Base-by-base conservation (phyloP, 1,140 invertebrate species). In the Reticulitermes speratus region DNA sequence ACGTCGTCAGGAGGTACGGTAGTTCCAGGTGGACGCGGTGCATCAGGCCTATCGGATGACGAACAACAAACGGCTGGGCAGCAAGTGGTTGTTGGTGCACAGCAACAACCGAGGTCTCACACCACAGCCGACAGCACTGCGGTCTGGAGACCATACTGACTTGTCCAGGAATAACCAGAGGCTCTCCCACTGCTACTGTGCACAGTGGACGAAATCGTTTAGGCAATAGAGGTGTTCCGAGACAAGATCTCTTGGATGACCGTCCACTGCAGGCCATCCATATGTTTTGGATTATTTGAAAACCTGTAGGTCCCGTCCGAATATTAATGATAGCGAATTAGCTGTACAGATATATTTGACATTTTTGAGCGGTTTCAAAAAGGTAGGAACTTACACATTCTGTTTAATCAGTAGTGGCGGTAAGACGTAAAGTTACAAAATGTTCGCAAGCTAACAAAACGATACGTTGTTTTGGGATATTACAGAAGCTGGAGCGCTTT, bases 141-240 rank as follows among this genome's bases (percentile, higher is more conserved):
- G 38, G 85, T 86, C 32, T 86, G 85, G 85, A 81, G 85, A 55
- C 85, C 85, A 7, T 86, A 86, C 85, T 86, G 75, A 75, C 44
- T 45, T 25, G 65, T 55, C 52, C 52, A 55, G 19, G 52, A 55
- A 55, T 55, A 55, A 55, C 52, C 52, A 75, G n/a, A 30, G 65
- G 52, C 52, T 21, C 5, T 14, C 52, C 3, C 19, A 55, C 19
- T 16, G 19, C 52, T 1, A 5, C 52, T 55, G 25, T 75, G 65
- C 65, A 30, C n/a, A 8, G 65, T 14, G n/a, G 65, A 75, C 9
- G 65, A 25, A n/a, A 8, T 65, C 1, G 1, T 65, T 7, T 21
- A 65, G 21, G 21, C 21, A 8, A 0, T 30, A 25, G 65, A 21
- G 14, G 52, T 55, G 52, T 55, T 55, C 52, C 19, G 52, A 5